Conservation (phyloP, 2,113 vertebrate genomes). For the Tetrao urogallus region DNA sequence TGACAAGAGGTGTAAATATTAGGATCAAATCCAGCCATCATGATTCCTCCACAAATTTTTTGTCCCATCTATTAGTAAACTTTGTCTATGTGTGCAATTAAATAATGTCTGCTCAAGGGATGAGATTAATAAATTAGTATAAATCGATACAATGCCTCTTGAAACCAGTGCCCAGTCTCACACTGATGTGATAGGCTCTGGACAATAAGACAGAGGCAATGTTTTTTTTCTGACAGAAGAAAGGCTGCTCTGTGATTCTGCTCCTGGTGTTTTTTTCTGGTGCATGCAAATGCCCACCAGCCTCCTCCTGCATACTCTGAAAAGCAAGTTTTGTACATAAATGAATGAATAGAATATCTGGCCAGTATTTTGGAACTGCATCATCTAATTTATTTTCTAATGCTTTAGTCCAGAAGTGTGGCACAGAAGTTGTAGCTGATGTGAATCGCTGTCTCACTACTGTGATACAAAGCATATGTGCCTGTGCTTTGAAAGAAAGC, state of each 20-base stretch:
- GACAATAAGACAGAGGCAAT: neutral
- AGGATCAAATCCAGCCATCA: neutral
- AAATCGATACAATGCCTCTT: neutral
- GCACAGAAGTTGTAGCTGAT: neutral
- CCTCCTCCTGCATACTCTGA: neutral
- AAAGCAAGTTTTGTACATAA: neutral
- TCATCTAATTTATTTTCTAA: neutral
- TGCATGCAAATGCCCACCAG: neutral
- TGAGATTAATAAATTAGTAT: neutral
- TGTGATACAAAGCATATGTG: neutral
- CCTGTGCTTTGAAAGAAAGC: neutral
- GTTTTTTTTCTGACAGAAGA: neutral
- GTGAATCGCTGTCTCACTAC: neutral
- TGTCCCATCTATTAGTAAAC: neutral
- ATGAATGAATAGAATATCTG: neutral
- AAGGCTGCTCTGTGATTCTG: constrained; percentile 20
- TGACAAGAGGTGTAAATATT: neutral
- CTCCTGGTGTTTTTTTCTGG: neutral
- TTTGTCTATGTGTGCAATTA: neutral
- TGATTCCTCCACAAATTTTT: constrained; percentile 22
- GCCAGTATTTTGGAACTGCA: neutral
- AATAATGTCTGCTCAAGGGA: neutral
- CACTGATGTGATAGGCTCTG: neutral
- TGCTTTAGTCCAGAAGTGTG: neutral
- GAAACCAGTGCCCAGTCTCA: neutral